Conservation (phyloP, 1,140 invertebrate genomes). For the Uloborus diversus region DNA sequence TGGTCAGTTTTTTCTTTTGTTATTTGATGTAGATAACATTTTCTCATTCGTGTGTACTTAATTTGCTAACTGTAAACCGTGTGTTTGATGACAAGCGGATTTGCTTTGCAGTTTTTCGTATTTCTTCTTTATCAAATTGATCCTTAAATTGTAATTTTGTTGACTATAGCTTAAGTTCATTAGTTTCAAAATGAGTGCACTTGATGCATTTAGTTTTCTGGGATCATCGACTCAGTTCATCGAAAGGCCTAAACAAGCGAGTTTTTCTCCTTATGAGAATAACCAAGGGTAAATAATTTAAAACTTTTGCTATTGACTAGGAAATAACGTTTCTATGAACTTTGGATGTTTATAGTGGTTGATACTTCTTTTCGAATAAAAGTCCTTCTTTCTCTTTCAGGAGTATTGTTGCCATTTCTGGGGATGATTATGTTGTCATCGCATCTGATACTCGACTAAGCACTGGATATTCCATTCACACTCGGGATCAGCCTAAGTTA, state of each 20-base stretch:
- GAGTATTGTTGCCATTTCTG: conserved; percentile 90
- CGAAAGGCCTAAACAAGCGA: conserved; percentile 1
- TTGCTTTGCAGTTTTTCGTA: too few species aligned
- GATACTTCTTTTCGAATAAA: too few species aligned
- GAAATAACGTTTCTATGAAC: not conserved
- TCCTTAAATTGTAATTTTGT: not conserved
- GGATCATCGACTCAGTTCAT: not conserved
- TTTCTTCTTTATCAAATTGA: too few species aligned
- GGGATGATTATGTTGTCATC: conserved; percentile 87
- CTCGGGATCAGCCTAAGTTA: conserved; percentile 85
- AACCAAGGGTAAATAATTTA: conserved; percentile 28
- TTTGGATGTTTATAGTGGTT: not conserved
- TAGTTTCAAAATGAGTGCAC: not conserved
- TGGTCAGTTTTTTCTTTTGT: too few species aligned
- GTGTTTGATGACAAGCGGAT: not conserved
- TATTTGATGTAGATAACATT: too few species aligned
- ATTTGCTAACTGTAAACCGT: conserved; percentile 5
- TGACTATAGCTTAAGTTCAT: not conserved
- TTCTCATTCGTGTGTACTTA: not conserved
- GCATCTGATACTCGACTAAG: conserved; percentile 94
- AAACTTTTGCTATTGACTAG: not conserved
- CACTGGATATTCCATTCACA: conserved; percentile 88
- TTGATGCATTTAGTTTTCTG: not conserved
- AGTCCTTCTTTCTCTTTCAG: conserved; percentile 64
- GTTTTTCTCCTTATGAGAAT: conserved; percentile 41